Evolutionary conservation across 2,888 invertebrate genomes (phyloP), one percentile per base, ranked within the genome.

Genomic region (Drosophila nr. perissopoda): DNA sequence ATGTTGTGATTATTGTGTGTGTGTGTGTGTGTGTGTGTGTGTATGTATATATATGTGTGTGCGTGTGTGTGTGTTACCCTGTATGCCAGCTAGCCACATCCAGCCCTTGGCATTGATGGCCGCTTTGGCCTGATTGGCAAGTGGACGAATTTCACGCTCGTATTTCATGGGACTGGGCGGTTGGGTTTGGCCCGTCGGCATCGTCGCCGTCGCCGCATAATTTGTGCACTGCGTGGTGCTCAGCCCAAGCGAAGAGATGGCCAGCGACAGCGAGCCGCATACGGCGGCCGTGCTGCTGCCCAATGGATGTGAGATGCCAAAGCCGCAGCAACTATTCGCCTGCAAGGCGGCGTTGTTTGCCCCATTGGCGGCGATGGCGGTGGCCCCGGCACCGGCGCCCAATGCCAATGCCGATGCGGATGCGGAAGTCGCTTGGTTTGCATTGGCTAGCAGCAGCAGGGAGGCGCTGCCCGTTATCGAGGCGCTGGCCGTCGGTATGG

Each of bases 31-130:
- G 31, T 10, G 10, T 33, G 0, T 33, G 31, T 31, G 1, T 29
- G 29, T 31, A 2, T 29, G 7, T 7, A 1, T 29, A 0, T 38
- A 1, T 40, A 0, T 8, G 0, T 53, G 11, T 18, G 6, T 11
- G 6, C 13, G 16, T 36, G 7, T 36, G 25, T 65, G 29, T 40
- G n/a, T 49, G 61, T 75, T 77, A 91, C 92, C 97, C 74, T 96
- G 95, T 67, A 97, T 95, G 42, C 97, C 97, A 27, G 97, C 96
- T 62, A 97, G 95, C 95, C 97, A 97, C 92, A 96, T 95, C 97
- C 97, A 98, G 52, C 97, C 97, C 72, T 95, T 95, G 89, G 94
- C 94, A 93, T 96, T 96, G 56, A 94, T 95, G 71, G 95, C 95
- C 73, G 95, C 95, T 83, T 94, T 94, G 68, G 95, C 94, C 79